Evolutionary conservation across 2,113 vertebrate species (phyloP).

Genomic region (Ptilonorhynchus violaceus): DNA sequence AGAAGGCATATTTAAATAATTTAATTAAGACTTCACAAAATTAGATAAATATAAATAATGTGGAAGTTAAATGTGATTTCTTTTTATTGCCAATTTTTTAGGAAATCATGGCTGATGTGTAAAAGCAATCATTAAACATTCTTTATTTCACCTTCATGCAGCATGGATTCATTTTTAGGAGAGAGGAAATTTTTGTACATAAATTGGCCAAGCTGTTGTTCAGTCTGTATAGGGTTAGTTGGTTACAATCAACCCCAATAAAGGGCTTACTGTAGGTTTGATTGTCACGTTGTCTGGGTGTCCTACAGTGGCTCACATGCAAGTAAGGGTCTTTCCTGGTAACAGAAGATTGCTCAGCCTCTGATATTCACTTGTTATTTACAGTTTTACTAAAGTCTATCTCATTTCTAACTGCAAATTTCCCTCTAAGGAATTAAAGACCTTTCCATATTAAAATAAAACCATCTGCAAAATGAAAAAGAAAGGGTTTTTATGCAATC

Average conservation of each 20-base stretch:
- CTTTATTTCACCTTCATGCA: background rate
- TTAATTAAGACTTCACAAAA: background rate
- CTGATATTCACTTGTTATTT: background rate
- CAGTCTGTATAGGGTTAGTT: background rate
- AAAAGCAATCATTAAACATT: background rate
- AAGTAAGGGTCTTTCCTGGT: background rate
- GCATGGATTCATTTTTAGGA: background rate
- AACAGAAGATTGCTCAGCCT: background rate
- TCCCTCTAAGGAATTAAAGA: background rate
- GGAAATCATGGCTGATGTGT: background rate
- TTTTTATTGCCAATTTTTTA: background rate
- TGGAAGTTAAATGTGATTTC: background rate
- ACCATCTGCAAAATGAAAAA: background rate
- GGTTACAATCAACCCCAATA: background rate
- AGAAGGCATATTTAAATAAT: background rate
- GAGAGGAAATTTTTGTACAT: background rate
- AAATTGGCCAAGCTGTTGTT: background rate
- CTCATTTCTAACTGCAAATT: background rate
- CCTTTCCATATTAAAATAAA: background rate
- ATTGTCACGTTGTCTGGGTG: background rate
- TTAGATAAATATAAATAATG: background rate
- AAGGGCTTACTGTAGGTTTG: background rate
- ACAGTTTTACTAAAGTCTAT: background rate
- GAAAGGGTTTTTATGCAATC: accelerated
- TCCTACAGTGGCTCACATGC: background rate